These are phyloP conservation scores for Toxotes chatareus DNA, from an alignment of 2,113 vertebrate species.

Conservation along the genomic window DNA sequence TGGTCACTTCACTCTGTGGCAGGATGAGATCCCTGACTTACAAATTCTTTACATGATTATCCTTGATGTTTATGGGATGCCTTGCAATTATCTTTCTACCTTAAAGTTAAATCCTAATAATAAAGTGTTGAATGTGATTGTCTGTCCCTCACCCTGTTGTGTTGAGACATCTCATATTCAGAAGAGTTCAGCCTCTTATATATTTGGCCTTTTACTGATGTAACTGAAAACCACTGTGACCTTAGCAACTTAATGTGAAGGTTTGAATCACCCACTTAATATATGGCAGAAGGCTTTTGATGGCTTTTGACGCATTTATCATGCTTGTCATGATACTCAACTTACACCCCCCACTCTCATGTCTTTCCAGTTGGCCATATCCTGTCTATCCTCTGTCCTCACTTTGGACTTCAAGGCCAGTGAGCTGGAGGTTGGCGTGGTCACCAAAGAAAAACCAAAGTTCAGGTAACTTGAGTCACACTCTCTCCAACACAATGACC, in stretches of 20 bases:
- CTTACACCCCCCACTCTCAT: not conserved
- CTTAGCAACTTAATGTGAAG: not conserved
- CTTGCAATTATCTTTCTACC: not conserved
- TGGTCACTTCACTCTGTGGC: no score
- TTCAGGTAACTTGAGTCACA: slow-evolving; percentile 78
- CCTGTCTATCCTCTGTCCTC: slow-evolving; percentile 82
- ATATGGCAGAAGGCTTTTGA: not conserved
- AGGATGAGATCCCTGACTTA: no score
- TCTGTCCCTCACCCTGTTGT: no score
- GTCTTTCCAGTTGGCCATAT: slow-evolving; percentile 80
- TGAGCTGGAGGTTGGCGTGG: slow-evolving; percentile 84
- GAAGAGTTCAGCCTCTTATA: no score
- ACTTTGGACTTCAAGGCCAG: slow-evolving; percentile 82
- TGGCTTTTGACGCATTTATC: not conserved
- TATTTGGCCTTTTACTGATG: no score
- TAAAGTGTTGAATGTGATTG: no score
- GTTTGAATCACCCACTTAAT: no score
- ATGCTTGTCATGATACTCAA: not conserved
- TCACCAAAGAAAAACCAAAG: slow-evolving; percentile 83
- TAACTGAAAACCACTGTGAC: no score
- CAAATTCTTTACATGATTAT: no score
- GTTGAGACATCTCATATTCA: no score
- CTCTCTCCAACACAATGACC: no score
- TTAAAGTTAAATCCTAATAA: no score
- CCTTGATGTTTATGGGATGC: not conserved